phyloP scores from a whole-genome alignment of 2,113 vertebrate species.

The Poeciliopsis prolifica region DNA sequence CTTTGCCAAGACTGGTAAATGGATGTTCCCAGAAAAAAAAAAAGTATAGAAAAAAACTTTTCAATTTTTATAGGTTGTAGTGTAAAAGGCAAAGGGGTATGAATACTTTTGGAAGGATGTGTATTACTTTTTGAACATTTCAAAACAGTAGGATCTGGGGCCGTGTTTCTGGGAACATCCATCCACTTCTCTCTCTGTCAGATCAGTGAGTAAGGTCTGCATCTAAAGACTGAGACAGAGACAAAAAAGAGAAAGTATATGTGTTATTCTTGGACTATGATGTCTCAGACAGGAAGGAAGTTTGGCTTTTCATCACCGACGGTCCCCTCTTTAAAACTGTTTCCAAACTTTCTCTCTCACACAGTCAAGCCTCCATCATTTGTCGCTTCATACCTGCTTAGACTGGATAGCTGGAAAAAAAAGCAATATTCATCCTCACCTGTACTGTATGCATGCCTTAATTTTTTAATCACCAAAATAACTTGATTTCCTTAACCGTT shows the following conservation, averaged over 20 bases:
- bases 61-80: neutral
- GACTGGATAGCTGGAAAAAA: neutral
- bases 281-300: constrained; percentile 71
- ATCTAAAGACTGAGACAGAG: constrained; percentile 1
- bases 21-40: too few relatives aligned
- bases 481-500: too few relatives aligned
- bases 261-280: constrained; percentile 60
- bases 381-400: neutral
- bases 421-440: neutral
- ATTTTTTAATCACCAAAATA: neutral
- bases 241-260: constrained; percentile 32
- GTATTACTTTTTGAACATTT: neutral
- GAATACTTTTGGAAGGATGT: neutral
- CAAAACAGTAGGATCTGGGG: constrained; percentile 8
- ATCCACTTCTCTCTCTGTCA: constrained; percentile 16
- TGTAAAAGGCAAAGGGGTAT: neutral
- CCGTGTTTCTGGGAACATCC: constrained; percentile 14
- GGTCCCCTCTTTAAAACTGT: constrained; percentile 49
- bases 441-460: neutral
- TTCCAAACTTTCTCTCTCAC: constrained; percentile 16
- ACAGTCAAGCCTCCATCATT: too few relatives aligned
- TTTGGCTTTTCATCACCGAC: constrained; percentile 50
- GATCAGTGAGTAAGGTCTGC: constrained; percentile 22
- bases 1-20: too few relatives aligned
- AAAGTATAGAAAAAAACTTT: too few relatives aligned